These are phyloP conservation scores for Crepidodera aurea DNA, from an alignment of 2,888 invertebrate genomes.

Conservation along the genomic window DNA sequence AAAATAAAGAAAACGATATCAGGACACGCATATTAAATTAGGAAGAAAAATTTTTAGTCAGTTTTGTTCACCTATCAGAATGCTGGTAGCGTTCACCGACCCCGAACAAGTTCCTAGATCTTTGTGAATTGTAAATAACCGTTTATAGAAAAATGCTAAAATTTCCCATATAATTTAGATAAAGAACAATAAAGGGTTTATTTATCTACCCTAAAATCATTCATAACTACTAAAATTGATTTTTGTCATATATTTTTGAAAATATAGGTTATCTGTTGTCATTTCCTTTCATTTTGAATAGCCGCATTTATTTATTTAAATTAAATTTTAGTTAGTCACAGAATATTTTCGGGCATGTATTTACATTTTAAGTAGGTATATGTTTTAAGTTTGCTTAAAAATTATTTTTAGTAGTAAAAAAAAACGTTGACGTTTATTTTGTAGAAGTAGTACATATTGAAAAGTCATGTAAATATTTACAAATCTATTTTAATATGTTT, in stretches of 20 bases:
- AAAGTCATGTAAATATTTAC: no score
- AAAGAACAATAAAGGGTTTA: background rate
- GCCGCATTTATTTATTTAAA: no score
- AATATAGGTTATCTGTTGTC: constrained; percentile 2
- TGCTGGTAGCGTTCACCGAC: constrained; percentile 69
- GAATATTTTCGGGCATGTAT: no score
- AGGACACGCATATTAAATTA: background rate
- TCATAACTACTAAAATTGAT: background rate
- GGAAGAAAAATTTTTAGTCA: background rate
- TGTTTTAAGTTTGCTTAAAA: no score
- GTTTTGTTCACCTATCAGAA: constrained; percentile 17
- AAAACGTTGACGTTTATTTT: no score
- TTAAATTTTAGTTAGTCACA: no score
- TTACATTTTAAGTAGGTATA: no score
- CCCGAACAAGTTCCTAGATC: constrained; percentile 66
- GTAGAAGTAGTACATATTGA: no score
- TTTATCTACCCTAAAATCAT: background rate
- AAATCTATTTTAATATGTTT: no score
- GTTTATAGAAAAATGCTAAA: constrained; percentile 2
- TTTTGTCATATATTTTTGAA: background rate
- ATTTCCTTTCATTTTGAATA: background rate
- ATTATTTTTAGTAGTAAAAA: no score
- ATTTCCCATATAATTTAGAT: background rate
- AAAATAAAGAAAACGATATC: background rate
- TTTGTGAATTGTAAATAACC: constrained; percentile 61